Base-by-base conservation (phyloP, 1,140 invertebrate genomes). In the Atta colombica region DNA sequence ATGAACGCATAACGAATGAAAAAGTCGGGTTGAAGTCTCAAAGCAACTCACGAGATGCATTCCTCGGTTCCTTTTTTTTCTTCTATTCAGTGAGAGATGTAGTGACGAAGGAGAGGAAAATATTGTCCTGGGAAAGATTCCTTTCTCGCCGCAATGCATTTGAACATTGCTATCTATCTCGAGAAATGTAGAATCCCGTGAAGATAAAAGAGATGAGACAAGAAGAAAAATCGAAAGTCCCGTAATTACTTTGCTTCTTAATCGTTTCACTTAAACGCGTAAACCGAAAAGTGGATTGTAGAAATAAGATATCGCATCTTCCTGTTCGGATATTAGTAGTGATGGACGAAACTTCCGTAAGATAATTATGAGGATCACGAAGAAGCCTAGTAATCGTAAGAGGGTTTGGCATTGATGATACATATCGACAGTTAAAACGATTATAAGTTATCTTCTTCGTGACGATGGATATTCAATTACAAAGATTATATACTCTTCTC, bases 271-370 rank as follows among this genome's bases (percentile, higher is more conserved):
- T 65, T 66, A 18, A 60, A 66, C 28, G 68, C 86, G 60, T 58
- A 74, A 84, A 25, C 45, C 35, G 51, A 66, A 86, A 90, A 87
- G 88, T 81, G 86, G 87, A 84, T 74, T 18, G 65, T 66, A 51
- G 75, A 87, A 87, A 85, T 90, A 85, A 53, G 66, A 85, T 81
- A 45, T 66, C 55, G 35, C 31, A 18, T 68, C 45, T 84, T 63
- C 66, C 65, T 51, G 51, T 12, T 18, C 75, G 77, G 86, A 86
- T 90, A 88, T 88, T 82, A 66, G 45, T 87, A 58, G 58, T 49
- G 45, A 14, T 53, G 82, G 55, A 10, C 28, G 80, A 89, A 89
- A 89, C 71, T 91, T 88, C 45, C 58, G 61, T 7, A 21, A 77
- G 60, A 21, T 68, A 85, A 85, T 85, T 85, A 78, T 49, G 74